Conservation (phyloP, 2,888 invertebrate genomes). For the Elegia similella region DNA sequence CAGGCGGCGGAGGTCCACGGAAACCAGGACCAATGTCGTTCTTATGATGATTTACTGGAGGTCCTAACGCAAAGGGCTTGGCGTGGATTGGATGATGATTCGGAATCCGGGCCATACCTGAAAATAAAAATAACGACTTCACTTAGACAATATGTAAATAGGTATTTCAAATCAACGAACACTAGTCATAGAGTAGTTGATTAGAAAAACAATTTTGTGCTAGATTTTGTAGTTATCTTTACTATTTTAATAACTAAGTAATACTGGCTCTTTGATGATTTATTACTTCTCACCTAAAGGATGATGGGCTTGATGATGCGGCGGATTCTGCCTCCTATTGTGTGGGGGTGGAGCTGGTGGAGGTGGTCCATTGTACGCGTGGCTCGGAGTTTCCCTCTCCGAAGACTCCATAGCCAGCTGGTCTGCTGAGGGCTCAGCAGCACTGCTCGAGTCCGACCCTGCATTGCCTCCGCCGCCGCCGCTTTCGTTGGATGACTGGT, state of each 20-base stretch:
- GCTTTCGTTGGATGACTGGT: slow-evolving; percentile 75
- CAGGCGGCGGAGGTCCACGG: slow-evolving; percentile 85
- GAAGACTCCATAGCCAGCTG: slow-evolving; percentile 88
- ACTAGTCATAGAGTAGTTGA: too few species aligned
- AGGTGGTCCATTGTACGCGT: slow-evolving; percentile 76
- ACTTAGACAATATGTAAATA: too few species aligned
- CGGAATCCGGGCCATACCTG: slow-evolving; percentile 75
- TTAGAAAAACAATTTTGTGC: too few species aligned
- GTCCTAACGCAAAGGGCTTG: slow-evolving; percentile 68
- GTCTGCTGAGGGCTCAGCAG: slow-evolving; percentile 82
- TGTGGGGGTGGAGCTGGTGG: slow-evolving; percentile 85
- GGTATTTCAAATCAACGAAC: too few species aligned
- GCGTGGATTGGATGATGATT: slow-evolving; percentile 77
- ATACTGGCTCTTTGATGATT: slow-evolving; percentile 3
- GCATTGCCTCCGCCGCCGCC: slow-evolving; percentile 78
- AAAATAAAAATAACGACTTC: slow-evolving; percentile 37
- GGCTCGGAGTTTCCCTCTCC: slow-evolving; percentile 82
- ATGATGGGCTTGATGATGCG: slow-evolving; percentile 83
- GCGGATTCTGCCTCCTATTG: slow-evolving; percentile 87
- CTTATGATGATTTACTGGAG: slow-evolving; percentile 74
- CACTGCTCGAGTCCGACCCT: slow-evolving; percentile 79
- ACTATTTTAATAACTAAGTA: neutral
- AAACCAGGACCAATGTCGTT: slow-evolving; percentile 83
- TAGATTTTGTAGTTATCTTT: too few species aligned
- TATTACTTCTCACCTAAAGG: slow-evolving; percentile 54